Evolutionary conservation across 2,113 vertebrate genomes (phyloP).

Genomic region (Trichomycterus rosablanca): DNA sequence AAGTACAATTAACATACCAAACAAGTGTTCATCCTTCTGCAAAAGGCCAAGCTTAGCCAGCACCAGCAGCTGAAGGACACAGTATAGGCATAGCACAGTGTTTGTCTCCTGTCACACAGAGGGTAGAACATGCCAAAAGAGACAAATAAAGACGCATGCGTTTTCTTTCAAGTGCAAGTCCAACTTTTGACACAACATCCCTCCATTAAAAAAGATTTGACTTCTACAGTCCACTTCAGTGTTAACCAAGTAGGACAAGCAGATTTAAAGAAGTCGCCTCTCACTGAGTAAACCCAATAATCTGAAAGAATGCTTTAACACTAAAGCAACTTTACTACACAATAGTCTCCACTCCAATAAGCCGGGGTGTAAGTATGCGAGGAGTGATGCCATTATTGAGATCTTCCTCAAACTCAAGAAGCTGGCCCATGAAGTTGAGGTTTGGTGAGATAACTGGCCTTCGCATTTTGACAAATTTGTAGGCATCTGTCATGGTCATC

Average conservation of each 20-base stretch:
- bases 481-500: conserved; percentile 99
- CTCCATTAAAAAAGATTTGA: too few relatives aligned
- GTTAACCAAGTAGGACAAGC: neutral
- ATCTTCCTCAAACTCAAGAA: conserved; percentile 97
- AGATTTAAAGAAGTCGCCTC: too few relatives aligned
- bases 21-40: conserved; percentile 67
- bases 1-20: conserved; percentile 75
- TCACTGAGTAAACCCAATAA: conserved; percentile 46
- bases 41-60: conserved; percentile 55
- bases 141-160: conserved; percentile 11
- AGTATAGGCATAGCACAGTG: conserved; percentile 49
- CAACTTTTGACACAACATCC: too few relatives aligned
- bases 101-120: conserved; percentile 38
- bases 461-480: conserved; percentile 97
- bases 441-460: conserved; percentile 98
- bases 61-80: conserved; percentile 53
- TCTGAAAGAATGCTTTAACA: conserved; percentile 2
- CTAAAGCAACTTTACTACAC: conserved; percentile 64
- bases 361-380: conserved; percentile 91
- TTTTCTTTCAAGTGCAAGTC: conserved; percentile 26
- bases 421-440: conserved; percentile 99
- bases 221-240: too few relatives aligned
- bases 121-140: conserved; percentile 29
- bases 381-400: conserved; percentile 95
- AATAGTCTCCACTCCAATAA: conserved; percentile 86